A percentile compares a stretch with the other conserved stretches of the same genome.
These are phyloP conservation scores for Actinia tenebrosa DNA, from an alignment of 64 coral and sea anemone genomes.

Conservation along the genomic window DNA sequence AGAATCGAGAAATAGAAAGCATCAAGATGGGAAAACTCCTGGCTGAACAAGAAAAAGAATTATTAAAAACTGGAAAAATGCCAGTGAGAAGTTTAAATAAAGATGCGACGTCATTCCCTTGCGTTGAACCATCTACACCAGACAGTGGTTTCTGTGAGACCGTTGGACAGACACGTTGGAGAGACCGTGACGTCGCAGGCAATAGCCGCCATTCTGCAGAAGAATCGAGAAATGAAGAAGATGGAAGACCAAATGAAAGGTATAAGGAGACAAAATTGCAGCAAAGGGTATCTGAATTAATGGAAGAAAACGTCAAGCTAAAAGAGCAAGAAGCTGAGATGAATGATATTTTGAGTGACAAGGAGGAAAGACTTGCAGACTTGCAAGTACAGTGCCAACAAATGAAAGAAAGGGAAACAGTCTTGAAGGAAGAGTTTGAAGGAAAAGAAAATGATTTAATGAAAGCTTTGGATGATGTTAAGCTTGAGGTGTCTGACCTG, in stretches of 20 bases:
- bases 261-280: neutral
- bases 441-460: constrained; percentile 49
- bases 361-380: neutral
- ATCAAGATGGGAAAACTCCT: constrained; percentile 55
- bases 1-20: constrained; percentile 59
- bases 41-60: constrained; percentile 71
- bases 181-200: neutral
- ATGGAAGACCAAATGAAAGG: constrained; percentile 10
- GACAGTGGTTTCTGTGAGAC: constrained; percentile 81
- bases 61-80: constrained; percentile 50
- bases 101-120: neutral
- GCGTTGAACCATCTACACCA: constrained; percentile 52
- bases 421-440: constrained; percentile 5
- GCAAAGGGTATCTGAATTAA: constrained; percentile 3
- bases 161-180: constrained; percentile 10
- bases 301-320: constrained; percentile 17
- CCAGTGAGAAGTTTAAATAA: constrained; percentile 3
- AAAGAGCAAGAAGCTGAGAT: constrained; percentile 6
- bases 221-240: neutral
- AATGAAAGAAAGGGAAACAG: constrained; percentile 18
- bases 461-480: constrained; percentile 27
- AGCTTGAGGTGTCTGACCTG: neutral
- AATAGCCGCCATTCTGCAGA: neutral
- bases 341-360: neutral
- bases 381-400: constrained; percentile 2